Evolutionary conservation across 2,888 invertebrate species (phyloP).

Genomic region (Steinernema carpocapsae): DNA sequence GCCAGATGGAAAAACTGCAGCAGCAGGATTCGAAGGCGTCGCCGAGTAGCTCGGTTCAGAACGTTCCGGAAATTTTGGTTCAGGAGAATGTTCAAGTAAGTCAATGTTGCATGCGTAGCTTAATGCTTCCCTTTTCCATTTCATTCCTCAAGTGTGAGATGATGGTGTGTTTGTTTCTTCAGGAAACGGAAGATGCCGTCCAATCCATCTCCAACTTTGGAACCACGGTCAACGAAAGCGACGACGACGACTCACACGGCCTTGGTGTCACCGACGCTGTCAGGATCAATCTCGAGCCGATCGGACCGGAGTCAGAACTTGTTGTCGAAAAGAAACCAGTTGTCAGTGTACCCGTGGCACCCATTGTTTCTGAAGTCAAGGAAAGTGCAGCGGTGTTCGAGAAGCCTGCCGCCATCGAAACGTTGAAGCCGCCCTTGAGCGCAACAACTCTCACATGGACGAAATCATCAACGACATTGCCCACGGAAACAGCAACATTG

Average conservation of each 20-base stretch:
- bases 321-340: not conserved
- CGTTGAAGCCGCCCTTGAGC: not conserved
- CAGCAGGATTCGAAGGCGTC: not conserved
- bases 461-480: constrained; percentile 27
- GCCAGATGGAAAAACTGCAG: constrained; percentile 2
- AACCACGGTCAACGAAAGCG: not conserved
- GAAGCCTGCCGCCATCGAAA: not conserved
- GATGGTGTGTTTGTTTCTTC: not conserved
- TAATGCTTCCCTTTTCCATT: not conserved
- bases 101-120: not conserved
- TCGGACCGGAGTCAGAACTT: no score
- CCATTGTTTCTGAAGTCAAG: not conserved
- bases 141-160: no score
- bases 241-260: not conserved
- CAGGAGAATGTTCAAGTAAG: constrained; percentile 22
- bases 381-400: not conserved
- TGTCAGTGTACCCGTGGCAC: not conserved
- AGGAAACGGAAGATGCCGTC: constrained; percentile 42
- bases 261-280: not conserved
- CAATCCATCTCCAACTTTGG: constrained; percentile 32
- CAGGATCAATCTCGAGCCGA: no score
- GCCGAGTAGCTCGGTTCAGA: not conserved
- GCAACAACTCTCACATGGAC: not conserved
- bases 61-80: not conserved
- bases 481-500: constrained; percentile 12